Evolutionary conservation across 2,888 invertebrate species (phyloP), one percentile per base, ranked within the genome.

Genomic region (Sepioteuthis lessoniana): DNA sequence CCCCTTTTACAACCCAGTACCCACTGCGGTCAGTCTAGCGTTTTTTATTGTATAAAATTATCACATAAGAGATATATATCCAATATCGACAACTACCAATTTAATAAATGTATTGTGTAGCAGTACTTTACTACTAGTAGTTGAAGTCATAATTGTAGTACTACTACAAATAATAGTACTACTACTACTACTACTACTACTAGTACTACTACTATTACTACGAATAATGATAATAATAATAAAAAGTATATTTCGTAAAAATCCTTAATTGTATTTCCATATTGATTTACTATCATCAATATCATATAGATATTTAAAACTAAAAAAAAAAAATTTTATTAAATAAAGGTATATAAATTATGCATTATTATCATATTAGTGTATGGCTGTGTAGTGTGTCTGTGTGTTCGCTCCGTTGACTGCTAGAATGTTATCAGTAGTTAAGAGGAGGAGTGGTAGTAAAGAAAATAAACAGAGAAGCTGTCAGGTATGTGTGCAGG

Each of bases 311-410:
- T 16, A 10, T n/a, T 7, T 7, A 31, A 76, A 76, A 31, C 2
- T 0, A n/a, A n/a, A 1, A 13, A 25, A n/a, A 16, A 76, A n/a
- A 13, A 0, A 13, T 76, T 76, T 76, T n/a, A 10, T n/a, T 13
- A 76, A n/a, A 76, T 76, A 76, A 76, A 76, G 76, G 76, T 76
- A 76, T 76, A 76, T 76, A 76, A 76, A 76, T 76, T n/a, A 76
- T 76, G 76, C n/a, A 76, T n/a, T 76, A 76, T 76, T n/a, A 76
- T 76, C 10, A 10, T 16, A n/a, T 16, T n/a, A n/a, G 31, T 60
- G 55, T 25, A 5, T 28, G 28, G 25, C 7, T 25, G 55, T 5
- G 55, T 55, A 21, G 25, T 60, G 60, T 60, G 60, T 60, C 60
- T 60, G 60, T n/a, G 76, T n/a, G n/a, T 76, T 76, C 76, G 76